Evolutionary conservation across 1,140 invertebrate species (phyloP).

Genomic region (Drosophila mojavensis): DNA sequence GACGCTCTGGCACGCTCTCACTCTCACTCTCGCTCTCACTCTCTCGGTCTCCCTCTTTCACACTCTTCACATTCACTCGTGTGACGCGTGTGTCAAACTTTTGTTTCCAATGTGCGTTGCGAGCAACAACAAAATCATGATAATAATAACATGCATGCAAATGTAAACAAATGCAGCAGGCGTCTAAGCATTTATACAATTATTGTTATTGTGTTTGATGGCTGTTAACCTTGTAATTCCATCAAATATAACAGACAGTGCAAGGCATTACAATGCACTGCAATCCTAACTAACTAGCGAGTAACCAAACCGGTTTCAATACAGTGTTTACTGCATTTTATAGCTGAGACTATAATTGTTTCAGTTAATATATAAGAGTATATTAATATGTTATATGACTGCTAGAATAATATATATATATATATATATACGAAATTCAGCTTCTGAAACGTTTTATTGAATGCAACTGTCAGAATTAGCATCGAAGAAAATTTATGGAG

Average conservation of each 20-base stretch:
- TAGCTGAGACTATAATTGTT: conserved; percentile 17
- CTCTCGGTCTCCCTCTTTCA: conserved; percentile 14
- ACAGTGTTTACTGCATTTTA: too few species aligned
- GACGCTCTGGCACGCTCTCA: neutral
- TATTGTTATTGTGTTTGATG: conserved; percentile 19
- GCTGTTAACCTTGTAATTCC: conserved; percentile 3
- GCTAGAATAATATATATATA: too few species aligned
- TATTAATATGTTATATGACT: neutral
- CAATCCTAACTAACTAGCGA: too few species aligned
- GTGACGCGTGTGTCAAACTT: conserved; percentile 5
- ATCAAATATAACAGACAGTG: neutral
- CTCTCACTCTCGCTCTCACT: conserved; percentile 18
- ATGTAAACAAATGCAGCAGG: conserved; percentile 69
- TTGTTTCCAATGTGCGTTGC: conserved; percentile 19
- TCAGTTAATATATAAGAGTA: neutral
- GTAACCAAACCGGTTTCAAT: too few species aligned
- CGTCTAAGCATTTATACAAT: conserved; percentile 32
- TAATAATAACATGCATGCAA: conserved; percentile 48
- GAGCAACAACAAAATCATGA: conserved; percentile 37
- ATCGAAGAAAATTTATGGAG: too few species aligned
- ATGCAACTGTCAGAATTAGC: too few species aligned
- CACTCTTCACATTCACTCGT: neutral
- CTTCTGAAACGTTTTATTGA: too few species aligned
- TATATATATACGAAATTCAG: too few species aligned
- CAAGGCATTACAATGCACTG: too few species aligned